Evolutionary conservation across 2,113 vertebrate species (phyloP).

Genomic region (Epinephelus fuscoguttatus): DNA sequence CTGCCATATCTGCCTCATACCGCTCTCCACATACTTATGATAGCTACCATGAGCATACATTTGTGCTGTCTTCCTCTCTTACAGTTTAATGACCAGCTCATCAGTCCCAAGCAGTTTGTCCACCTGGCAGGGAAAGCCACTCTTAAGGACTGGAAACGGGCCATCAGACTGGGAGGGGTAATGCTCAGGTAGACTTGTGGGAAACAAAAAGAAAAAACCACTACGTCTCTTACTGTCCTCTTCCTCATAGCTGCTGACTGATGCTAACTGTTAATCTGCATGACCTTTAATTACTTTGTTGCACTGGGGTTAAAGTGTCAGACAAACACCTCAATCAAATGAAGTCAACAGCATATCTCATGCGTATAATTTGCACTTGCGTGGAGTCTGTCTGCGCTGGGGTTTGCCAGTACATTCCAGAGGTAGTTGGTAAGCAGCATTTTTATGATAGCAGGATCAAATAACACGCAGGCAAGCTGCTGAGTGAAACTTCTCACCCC

Average conservation of each 20-base stretch:
- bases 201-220: neutral
- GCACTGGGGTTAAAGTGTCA: conserved; percentile 9
- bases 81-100: conserved; percentile 95
- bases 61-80: conserved; percentile 40
- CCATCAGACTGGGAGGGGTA: conserved; percentile 94
- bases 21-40: neutral
- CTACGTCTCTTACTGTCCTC: neutral
- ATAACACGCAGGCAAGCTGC: conserved; percentile 52
- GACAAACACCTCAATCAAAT: conserved; percentile 19
- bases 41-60: neutral
- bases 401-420: conserved; percentile 68
- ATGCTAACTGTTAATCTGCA: neutral
- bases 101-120: conserved; percentile 97
- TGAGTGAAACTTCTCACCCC: conserved; percentile 46
- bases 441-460: conserved; percentile 56
- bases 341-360: neutral
- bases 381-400: conserved; percentile 30
- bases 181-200: conserved; percentile 91
- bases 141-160: conserved; percentile 97
- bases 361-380: conserved; percentile 50
- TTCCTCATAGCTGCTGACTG: neutral
- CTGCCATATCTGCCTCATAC: neutral
- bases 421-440: conserved; percentile 51
- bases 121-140: conserved; percentile 96
- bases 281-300: neutral